Conservation (phyloP, 2,888 invertebrate species). For the Cerastoderma edule region DNA sequence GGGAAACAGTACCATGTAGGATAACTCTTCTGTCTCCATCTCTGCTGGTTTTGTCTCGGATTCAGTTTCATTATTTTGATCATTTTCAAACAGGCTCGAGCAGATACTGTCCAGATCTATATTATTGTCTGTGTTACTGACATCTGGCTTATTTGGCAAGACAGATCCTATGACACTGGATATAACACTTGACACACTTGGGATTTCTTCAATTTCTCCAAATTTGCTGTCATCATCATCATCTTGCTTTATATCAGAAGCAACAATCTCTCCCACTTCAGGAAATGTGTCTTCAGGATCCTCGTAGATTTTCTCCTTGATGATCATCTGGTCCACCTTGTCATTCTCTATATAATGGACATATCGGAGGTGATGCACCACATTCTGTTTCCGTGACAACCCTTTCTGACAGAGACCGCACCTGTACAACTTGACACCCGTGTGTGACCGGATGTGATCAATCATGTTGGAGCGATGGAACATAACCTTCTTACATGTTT, state of each 20-base stretch:
- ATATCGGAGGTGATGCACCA: conserved; percentile 43
- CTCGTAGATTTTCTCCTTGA: conserved; percentile 1
- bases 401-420: conserved; percentile 45
- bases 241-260: too few species aligned
- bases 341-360: conserved; percentile 41
- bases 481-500: conserved; percentile 37
- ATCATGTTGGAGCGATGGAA: conserved; percentile 38
- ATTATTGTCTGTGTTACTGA: neutral
- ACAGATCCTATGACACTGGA: too few species aligned
- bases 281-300: too few species aligned
- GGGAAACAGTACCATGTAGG: conserved; percentile 25
- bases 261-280: too few species aligned
- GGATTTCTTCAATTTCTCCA: too few species aligned
- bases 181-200: too few species aligned
- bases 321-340: conserved; percentile 33
- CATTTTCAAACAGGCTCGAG: neutral
- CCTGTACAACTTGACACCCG: conserved; percentile 39
- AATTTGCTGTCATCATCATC: too few species aligned
- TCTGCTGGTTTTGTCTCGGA: neutral
- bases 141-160: too few species aligned
- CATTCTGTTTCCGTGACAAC: conserved; percentile 49
- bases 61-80: neutral
- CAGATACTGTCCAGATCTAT: neutral
- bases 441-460: conserved; percentile 44
- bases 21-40: conserved; percentile 6